Evolutionary conservation across 2,888 invertebrate genomes (phyloP), one percentile per base, ranked within the genome.

Genomic region (Melikaiella ostensackeni): DNA sequence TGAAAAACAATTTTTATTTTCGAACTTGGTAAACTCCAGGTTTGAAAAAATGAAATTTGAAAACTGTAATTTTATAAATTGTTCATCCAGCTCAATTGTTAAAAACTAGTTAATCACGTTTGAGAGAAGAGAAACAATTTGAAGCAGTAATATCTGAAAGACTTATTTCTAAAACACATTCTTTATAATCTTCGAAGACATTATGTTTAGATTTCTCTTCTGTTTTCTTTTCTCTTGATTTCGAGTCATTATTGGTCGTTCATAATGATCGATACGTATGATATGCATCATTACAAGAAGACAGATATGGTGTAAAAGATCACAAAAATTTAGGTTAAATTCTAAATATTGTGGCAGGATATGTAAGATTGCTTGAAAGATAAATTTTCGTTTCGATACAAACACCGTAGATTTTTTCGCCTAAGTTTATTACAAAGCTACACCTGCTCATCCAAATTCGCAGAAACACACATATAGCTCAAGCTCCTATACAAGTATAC

Each of bases 281-380:
- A 70, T 70, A 70, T 70, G 70, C n/a, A 70, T 70, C 50, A n/a
- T 70, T 70, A 55, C 33, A 70, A 70, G 50, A 50, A 70, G 70
- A 66, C 46, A 66, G 42, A 70, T 70, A 50, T 46, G 46, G 70
- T 46, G 33, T 11, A n/a, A 70, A 70, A 46, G 11, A 46, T 46
- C 66, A 70, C 66, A 46, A 70, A 70, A 70, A 30, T 27, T 27
- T 59, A 46, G 27, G 66, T 30, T 19, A 66, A 33, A 5, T 70
- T 70, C 27, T 46, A 46, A 46, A 46, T 46, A 46, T 46, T 50
- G 46, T 70, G 70, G 70, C 70, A 70, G 70, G 70, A 70, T 70
- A 55, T 70, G 70, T 50, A 50, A 50, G 50, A 70, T 70, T 46
- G 66, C 27, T 70, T 70, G 33, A 50, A 16, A 27, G 70, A 33